Percentiles rank a stretch among this genome's conserved stretches.
phyloP scores from a whole-genome alignment of 2,888 invertebrate species.

The Heliconius charithonia region DNA sequence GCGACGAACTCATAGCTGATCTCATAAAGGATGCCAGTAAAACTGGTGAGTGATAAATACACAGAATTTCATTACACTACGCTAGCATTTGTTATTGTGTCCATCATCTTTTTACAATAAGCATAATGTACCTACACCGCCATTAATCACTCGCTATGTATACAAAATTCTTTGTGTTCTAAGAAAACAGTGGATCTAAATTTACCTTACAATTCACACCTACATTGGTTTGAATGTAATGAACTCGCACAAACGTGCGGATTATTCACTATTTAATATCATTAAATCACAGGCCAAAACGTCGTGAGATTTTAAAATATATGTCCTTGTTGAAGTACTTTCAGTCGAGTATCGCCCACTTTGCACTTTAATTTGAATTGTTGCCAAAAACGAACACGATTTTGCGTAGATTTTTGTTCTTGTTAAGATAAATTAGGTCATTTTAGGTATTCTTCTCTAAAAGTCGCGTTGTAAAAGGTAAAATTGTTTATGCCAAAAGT shows the following conservation, averaged over 20 bases:
- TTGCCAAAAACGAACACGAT: constrained; percentile 66
- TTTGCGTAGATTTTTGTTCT: constrained; percentile 55
- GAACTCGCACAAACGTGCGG: constrained; percentile 17
- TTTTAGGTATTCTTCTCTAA: constrained; percentile 29
- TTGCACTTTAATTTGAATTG: constrained; percentile 63
- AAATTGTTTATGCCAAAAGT: not conserved
- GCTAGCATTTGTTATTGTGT: not conserved
- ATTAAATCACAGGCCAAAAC: constrained; percentile 48
- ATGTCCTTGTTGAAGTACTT: constrained; percentile 53
- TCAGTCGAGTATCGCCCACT: constrained; percentile 53
- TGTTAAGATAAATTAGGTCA: constrained; percentile 53
- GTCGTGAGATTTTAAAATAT: constrained; percentile 53
- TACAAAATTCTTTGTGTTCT: constrained; percentile 11
- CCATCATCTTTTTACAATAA: constrained; percentile 6
- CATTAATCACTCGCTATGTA: constrained; percentile 8
- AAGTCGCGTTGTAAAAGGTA: constrained; percentile 16
- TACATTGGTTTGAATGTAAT: constrained; percentile 13
- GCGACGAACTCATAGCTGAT: constrained; percentile 88
- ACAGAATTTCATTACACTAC: not conserved
- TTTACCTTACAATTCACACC: constrained; percentile 18
- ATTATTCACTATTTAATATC: constrained; percentile 43
- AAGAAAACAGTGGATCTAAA: constrained; percentile 27
- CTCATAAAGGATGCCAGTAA: constrained; percentile 90
- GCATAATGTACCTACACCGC: constrained; percentile 1
- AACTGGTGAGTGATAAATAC: constrained; percentile 82